Base-by-base conservation (phyloP, 2,797 vertebrate genomes). In the Benthosema pterotum region DNA sequence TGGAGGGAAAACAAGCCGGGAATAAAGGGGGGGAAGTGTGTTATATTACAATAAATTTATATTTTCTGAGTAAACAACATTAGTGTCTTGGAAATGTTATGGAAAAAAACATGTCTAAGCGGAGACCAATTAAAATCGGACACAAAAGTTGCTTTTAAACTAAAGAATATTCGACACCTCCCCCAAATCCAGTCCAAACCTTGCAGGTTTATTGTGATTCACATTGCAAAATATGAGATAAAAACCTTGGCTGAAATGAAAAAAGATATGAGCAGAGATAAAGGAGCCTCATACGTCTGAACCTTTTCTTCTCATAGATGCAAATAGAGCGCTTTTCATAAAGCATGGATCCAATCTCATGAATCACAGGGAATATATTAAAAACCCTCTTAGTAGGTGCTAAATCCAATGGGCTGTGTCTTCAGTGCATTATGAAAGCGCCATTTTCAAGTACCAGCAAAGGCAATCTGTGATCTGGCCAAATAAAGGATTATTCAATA, bases 151-250 rank as follows among this genome's bases (percentile, higher is more conserved):
- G 19, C 22, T 71, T 80, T 78, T 71, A 49, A 81, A 79, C 78
- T 64, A 70, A 59, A 38, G 69, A 77, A 77, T 73, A 84, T 87
- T 83, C 65, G 77, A 63, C 82, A 71, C 81, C 83, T 83, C 48
- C 51, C 32, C 0, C 61, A 83, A 85, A 88, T 85, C 76, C 83
- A 86, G 84, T 87, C 74, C 82, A 54, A 48, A 53, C 71, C 69
- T 69, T 11, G 66, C 72, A 51, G 63, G 63, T 65, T 83, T 78
- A 88, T 88, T 86, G 87, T 78, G 74, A 84, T 83, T 86, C 80
- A 78, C 78, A 80, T 81, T 88, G 81, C 77, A n/a, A 84, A 88
- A 88, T 82, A 81, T 78, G 58, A 72, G 82, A 91, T 87, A 87
- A 91, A 87, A 78, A 72, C 80, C 62, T 75, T 69, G 56, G 60